Conservation (phyloP, 2,888 invertebrate genomes). For the Synanthedon tipuliformis region DNA sequence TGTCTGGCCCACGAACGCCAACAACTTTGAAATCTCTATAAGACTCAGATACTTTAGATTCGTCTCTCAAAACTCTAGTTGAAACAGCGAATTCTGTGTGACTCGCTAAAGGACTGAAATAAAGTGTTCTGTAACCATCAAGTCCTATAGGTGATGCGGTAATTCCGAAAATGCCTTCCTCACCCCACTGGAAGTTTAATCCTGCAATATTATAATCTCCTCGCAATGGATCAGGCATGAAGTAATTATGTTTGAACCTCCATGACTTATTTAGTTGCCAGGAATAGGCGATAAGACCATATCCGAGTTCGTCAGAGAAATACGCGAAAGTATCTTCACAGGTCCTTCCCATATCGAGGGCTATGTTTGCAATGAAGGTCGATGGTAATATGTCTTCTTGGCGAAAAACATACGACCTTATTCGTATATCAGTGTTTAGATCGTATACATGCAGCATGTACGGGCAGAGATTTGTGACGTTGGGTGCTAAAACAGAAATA, state of each 20-base stretch:
- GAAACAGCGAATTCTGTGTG: conserved; percentile 83
- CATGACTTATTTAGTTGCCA: conserved; percentile 82
- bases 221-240: conserved; percentile 83
- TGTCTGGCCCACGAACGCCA: conserved; percentile 74
- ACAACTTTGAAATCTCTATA: conserved; percentile 78
- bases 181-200: conserved; percentile 86
- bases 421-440: conserved; percentile 76
- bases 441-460: conserved; percentile 84
- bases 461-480: conserved; percentile 79
- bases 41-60: conserved; percentile 74
- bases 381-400: conserved; percentile 79
- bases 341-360: conserved; percentile 79
- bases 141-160: conserved; percentile 74
- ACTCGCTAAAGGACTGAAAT: conserved; percentile 84
- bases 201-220: conserved; percentile 85
- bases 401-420: conserved; percentile 77
- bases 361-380: conserved; percentile 88
- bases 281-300: conserved; percentile 83
- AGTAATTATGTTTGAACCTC: conserved; percentile 83
- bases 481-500: conserved; percentile 34
- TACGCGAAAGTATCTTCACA: conserved; percentile 85
- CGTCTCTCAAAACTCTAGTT: conserved; percentile 78
- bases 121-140: conserved; percentile 78
- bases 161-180: conserved; percentile 85
- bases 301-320: conserved; percentile 85